Evolutionary conservation across 2,113 vertebrate species (phyloP).

Genomic region (Quiscalus mexicanus): DNA sequence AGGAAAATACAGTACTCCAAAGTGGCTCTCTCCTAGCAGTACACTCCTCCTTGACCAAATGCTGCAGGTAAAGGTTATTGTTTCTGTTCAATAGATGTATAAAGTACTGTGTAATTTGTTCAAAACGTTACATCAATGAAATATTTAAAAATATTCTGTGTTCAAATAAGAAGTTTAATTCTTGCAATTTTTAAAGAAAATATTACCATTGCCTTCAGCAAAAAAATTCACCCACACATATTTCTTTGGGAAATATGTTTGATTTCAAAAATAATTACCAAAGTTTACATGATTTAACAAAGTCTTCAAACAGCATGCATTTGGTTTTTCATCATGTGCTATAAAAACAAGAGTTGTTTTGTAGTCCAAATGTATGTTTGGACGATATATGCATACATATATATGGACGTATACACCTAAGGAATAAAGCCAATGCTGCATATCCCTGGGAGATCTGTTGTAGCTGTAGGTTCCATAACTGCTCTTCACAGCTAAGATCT

Average conservation of each 20-base stretch:
- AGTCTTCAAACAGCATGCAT: background rate
- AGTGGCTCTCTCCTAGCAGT: slow-evolving; percentile 89
- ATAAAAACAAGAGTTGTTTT: background rate
- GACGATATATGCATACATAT: background rate
- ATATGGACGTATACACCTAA: background rate
- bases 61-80: slow-evolving; percentile 86
- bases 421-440: background rate
- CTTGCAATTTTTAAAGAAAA: background rate
- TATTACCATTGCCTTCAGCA: background rate
- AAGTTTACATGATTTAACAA: background rate
- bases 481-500: background rate
- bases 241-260: background rate
- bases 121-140: background rate
- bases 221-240: background rate
- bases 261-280: background rate
- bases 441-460: background rate
- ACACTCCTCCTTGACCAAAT: slow-evolving; percentile 89
- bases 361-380: background rate
- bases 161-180: background rate
- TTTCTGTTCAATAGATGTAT: background rate
- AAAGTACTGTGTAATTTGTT: background rate
- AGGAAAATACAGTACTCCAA: slow-evolving; percentile 87
- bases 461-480: background rate
- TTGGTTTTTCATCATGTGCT: background rate
- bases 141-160: background rate